Evolutionary conservation across 2,113 vertebrate genomes (phyloP).

Genomic region (Speoplatyrhinus poulsoni): DNA sequence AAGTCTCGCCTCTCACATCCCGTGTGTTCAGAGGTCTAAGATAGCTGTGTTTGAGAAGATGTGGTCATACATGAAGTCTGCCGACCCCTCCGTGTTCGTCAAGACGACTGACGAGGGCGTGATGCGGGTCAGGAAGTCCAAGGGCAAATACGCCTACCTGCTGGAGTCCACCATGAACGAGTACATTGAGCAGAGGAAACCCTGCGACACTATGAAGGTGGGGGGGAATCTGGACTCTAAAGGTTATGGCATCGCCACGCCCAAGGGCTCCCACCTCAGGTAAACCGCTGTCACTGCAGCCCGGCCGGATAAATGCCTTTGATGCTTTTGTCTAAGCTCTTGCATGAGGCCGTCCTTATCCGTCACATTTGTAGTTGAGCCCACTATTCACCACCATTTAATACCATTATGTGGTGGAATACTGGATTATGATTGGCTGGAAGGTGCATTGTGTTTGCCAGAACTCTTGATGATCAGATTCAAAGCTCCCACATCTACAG

Average conservation of each 20-base stretch:
- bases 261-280: slow-evolving; percentile 96
- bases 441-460: too few relatives aligned
- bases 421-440: too few relatives aligned
- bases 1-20: neutral
- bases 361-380: neutral
- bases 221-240: slow-evolving; percentile 99
- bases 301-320: slow-evolving; percentile 29
- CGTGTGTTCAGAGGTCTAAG: slow-evolving; percentile 84
- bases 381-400: too few relatives aligned
- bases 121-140: slow-evolving; percentile 94
- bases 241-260: slow-evolving; percentile 98
- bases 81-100: slow-evolving; percentile 96
- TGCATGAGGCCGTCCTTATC: slow-evolving; percentile 31
- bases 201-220: slow-evolving; percentile 99
- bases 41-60: slow-evolving; percentile 99
- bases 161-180: slow-evolving; percentile 99
- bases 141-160: slow-evolving; percentile 98
- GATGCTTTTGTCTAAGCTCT: slow-evolving; percentile 26
- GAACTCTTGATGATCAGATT: too few relatives aligned
- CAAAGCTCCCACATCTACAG: too few relatives aligned
- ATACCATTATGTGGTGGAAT: too few relatives aligned
- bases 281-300: slow-evolving; percentile 71
- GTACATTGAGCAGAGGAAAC: slow-evolving; percentile 97
- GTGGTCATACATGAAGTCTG: slow-evolving; percentile 99
- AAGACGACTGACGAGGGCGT: slow-evolving; percentile 97